Conservation (phyloP, 92 coral and sea anemone species). For the Micromussa lordhowensis region DNA sequence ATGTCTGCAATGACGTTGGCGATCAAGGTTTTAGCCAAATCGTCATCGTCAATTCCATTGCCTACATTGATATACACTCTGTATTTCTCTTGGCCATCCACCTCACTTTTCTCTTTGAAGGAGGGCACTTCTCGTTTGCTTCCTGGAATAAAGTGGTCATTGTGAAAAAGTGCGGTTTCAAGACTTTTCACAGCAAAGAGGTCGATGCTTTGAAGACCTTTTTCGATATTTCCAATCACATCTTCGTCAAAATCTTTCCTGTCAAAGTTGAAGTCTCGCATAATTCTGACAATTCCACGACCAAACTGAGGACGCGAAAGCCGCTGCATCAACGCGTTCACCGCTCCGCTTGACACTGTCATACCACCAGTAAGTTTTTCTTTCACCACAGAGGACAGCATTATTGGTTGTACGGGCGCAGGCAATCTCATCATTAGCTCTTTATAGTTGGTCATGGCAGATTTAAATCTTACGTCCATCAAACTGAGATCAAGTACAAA, state of each 20-base stretch:
- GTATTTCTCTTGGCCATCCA: conserved; percentile 40
- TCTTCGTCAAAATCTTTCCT: conserved; percentile 16
- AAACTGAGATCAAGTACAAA: conserved; percentile 48
- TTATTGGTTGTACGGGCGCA: conserved; percentile 40
- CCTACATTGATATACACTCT: conserved; percentile 52
- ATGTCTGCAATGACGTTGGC: neutral
- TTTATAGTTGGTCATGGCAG: conserved; percentile 13
- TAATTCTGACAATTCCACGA: conserved; percentile 25
- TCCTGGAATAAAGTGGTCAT: conserved; percentile 38
- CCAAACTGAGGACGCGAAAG: conserved; percentile 45
- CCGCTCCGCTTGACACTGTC: neutral
- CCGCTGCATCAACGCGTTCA: conserved; percentile 36
- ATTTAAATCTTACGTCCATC: neutral
- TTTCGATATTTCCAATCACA: conserved; percentile 27
- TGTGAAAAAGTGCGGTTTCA: conserved; percentile 35
- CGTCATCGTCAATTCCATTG: neutral
- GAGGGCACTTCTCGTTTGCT: conserved; percentile 56
- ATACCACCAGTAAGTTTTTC: conserved; percentile 20
- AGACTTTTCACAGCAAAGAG: conserved; percentile 23
- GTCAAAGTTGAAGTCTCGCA: conserved; percentile 56
- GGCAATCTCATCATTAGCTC: conserved; percentile 61
- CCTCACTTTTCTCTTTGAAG: conserved; percentile 43
- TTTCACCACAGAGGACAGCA: conserved; percentile 54
- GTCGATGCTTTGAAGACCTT: conserved; percentile 39
- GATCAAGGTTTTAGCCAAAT: neutral